Evolutionary conservation across 53 echinoderm and acorn worm genomes (phyloP).

Genomic region (Astropecten irregularis): DNA sequence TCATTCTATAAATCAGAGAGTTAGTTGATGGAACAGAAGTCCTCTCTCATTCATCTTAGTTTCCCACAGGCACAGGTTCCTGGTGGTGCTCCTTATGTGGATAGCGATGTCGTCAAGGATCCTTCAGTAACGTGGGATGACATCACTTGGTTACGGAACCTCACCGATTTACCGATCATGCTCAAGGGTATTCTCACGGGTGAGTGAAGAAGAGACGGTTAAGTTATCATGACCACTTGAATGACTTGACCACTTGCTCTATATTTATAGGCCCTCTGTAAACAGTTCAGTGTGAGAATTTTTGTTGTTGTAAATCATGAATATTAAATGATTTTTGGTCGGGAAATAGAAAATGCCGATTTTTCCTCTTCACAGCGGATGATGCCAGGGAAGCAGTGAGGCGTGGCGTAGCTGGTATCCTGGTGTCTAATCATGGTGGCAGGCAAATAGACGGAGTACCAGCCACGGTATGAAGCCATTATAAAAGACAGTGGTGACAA

Average conservation of each 20-base stretch:
- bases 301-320: too few relatives aligned
- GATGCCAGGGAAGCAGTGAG: neutral
- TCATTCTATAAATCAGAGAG: too few relatives aligned
- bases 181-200: conserved; percentile 24
- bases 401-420: neutral
- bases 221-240: too few relatives aligned
- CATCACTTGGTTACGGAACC: neutral
- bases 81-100: neutral
- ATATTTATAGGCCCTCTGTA: too few relatives aligned
- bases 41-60: too few relatives aligned
- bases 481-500: too few relatives aligned
- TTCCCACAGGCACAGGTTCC: neutral
- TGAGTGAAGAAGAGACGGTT: neutral
- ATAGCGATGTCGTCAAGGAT: neutral
- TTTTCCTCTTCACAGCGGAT: neutral
- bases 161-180: conserved; percentile 4
- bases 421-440: neutral
- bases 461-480: neutral
- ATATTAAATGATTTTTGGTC: too few relatives aligned
- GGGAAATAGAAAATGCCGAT: neutral
- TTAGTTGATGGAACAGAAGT: too few relatives aligned
- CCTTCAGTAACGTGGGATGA: conserved; percentile 7
- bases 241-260: neutral
- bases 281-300: neutral
- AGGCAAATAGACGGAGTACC: neutral